Conservation (phyloP, 2,888 invertebrate genomes). For the Tenthredo mesomela region DNA sequence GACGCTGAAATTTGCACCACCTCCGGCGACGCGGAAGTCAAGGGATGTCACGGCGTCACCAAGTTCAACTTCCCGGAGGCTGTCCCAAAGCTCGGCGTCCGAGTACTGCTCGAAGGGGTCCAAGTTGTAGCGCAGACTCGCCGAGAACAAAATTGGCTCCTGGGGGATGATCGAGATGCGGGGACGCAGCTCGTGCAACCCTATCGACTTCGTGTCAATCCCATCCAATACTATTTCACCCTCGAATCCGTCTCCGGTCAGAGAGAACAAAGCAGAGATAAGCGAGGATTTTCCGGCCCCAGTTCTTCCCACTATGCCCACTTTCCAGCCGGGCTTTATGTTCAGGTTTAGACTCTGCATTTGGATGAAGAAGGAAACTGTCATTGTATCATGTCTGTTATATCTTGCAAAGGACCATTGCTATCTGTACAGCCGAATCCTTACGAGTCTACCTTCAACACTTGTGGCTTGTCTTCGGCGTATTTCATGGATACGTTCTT, state of each 20-base stretch:
- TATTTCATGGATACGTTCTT: slow-evolving; percentile 87
- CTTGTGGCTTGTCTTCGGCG: slow-evolving; percentile 84
- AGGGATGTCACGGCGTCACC: slow-evolving; percentile 78
- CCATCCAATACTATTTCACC: too few species aligned
- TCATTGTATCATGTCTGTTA: neutral
- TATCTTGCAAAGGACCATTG: neutral
- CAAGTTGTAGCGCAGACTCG: too few species aligned
- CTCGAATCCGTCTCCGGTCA: too few species aligned
- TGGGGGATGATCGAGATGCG: slow-evolving; percentile 90
- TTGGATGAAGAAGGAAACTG: too few species aligned
- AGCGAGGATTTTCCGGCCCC: slow-evolving; percentile 92
- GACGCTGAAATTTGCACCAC: slow-evolving; percentile 83
- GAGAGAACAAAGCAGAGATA: slow-evolving; percentile 79
- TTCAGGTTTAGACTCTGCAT: slow-evolving; percentile 84
- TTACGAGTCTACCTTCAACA: slow-evolving; percentile 82
- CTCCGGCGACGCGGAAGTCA: slow-evolving; percentile 80
- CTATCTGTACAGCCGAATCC: neutral
- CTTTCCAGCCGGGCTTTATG: slow-evolving; percentile 87
- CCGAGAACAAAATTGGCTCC: too few species aligned
- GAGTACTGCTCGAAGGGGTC: too few species aligned
- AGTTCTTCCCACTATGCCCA: slow-evolving; percentile 90
- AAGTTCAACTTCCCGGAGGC: slow-evolving; percentile 64
- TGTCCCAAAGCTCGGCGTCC: too few species aligned
- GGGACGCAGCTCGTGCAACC: slow-evolving; percentile 81
- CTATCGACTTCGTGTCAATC: too few species aligned